Conservation (phyloP, 2,113 vertebrate species). For the Oreotrochilus melanogaster region DNA sequence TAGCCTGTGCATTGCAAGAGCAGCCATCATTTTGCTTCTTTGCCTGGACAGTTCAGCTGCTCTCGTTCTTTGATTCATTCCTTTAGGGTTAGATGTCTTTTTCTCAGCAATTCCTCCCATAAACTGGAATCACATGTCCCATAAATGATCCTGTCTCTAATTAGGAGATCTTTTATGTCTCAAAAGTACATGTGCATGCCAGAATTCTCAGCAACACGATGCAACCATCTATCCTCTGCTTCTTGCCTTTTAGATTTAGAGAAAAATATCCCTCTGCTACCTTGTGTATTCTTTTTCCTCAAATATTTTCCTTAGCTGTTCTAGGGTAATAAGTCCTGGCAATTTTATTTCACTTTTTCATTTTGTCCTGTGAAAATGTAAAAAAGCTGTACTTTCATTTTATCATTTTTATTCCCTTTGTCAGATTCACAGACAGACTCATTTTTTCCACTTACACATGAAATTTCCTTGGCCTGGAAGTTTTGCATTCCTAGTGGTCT, state of each 20-base stretch:
- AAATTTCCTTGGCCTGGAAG: background rate
- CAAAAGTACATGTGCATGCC: constrained; percentile 51
- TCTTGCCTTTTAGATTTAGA: background rate
- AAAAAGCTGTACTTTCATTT: background rate
- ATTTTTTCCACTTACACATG: background rate
- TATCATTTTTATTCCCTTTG: background rate
- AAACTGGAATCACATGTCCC: constrained; percentile 66
- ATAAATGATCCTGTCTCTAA: constrained; percentile 64
- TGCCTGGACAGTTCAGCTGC: background rate
- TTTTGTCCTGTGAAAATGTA: background rate
- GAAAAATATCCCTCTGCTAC: background rate
- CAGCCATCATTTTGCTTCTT: fast-evolving
- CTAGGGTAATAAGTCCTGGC: background rate
- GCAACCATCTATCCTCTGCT: constrained; percentile 13
- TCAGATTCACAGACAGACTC: background rate
- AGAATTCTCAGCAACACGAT: constrained; percentile 20
- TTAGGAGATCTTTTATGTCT: constrained; percentile 65
- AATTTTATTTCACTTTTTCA: background rate
- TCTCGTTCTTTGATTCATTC: constrained; percentile 42
- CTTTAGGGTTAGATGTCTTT: constrained; percentile 26
- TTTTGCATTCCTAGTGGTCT: background rate
- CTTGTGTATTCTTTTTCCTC: background rate
- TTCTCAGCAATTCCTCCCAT: constrained; percentile 38
- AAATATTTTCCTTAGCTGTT: background rate
- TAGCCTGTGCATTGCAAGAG: background rate